A percentile compares a stretch with the other conserved stretches of the same genome.
Evolutionary conservation across 2,888 invertebrate genomes (phyloP).

Genomic region (Masnerella sp.): DNA sequence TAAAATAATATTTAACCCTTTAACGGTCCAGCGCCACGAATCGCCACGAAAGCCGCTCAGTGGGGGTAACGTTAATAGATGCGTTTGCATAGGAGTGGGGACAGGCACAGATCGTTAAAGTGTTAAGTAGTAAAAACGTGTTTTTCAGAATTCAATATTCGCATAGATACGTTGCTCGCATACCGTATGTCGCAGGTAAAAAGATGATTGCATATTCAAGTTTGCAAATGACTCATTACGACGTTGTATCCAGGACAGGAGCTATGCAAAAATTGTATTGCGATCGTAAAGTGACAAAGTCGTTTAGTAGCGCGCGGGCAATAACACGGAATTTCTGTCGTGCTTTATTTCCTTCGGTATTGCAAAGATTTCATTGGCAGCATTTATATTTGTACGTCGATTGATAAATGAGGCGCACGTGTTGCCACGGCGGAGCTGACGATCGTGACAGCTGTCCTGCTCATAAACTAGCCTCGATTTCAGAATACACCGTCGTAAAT

Average conservation of each 20-base stretch:
- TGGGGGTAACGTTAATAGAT: background rate
- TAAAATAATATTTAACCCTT: no score
- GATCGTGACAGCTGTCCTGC: slow-evolving; percentile 59
- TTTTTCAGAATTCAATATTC: slow-evolving; percentile 1
- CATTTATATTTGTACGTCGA: slow-evolving; percentile 48
- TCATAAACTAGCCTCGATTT: slow-evolving; percentile 63
- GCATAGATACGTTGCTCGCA: background rate
- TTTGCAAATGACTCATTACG: slow-evolving; percentile 30
- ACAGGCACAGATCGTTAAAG: no score
- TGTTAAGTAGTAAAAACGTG: background rate
- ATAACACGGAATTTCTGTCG: slow-evolving; percentile 32
- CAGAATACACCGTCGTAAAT: slow-evolving; percentile 63
- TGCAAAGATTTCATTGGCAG: slow-evolving; percentile 49
- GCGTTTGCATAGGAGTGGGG: no score
- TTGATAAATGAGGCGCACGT: slow-evolving; percentile 56
- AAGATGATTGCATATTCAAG: slow-evolving; percentile 26
- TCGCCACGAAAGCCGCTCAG: no score
- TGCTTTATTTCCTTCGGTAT: slow-evolving; percentile 38
- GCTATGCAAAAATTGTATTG: slow-evolving; percentile 32
- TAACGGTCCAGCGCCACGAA: no score
- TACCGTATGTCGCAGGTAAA: slow-evolving; percentile 3
- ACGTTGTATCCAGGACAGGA: slow-evolving; percentile 3
- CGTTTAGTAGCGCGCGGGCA: slow-evolving; percentile 24
- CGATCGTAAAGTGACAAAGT: slow-evolving; percentile 44
- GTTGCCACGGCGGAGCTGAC: slow-evolving; percentile 46